Evolutionary conservation across 2,797 vertebrate genomes (phyloP).

Genomic region (Phataginus tricuspis): DNA sequence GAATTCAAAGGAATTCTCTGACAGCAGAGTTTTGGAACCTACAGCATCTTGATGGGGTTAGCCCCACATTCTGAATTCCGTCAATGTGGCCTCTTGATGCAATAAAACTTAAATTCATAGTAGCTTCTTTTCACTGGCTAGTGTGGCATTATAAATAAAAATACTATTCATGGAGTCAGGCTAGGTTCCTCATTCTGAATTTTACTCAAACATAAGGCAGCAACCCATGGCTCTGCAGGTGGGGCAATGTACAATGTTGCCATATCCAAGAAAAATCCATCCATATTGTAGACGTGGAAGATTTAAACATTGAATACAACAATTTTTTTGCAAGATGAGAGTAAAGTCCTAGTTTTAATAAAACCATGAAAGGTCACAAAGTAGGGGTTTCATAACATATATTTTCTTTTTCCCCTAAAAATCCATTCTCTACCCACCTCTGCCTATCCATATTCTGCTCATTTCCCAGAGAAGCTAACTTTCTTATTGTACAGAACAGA

Average conservation of each 20-base stretch:
- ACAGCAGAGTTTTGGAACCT: neutral
- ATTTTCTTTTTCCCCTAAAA: neutral
- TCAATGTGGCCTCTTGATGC: neutral
- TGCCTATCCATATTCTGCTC: neutral
- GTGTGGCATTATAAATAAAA: neutral
- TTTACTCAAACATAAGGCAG: neutral
- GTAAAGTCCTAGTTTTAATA: neutral
- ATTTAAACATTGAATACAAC: neutral
- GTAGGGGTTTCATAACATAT: neutral
- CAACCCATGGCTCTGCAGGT: neutral
- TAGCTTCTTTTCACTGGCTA: neutral
- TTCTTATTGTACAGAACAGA: neutral
- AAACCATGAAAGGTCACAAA: neutral
- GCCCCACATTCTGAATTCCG: neutral
- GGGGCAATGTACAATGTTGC: neutral
- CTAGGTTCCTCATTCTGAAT: neutral
- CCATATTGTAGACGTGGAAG: neutral
- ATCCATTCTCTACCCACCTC: neutral
- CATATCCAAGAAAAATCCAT: neutral
- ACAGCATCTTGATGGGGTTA: neutral
- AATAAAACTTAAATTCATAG: neutral
- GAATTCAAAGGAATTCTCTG: neutral
- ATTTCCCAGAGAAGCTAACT: neutral
- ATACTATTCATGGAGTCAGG: no score
- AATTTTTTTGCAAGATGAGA: neutral